Percentiles rank a stretch among this genome's conserved stretches.
Conservation (phyloP, 1,140 invertebrate species). For the Drosophila ohnishii region DNA sequence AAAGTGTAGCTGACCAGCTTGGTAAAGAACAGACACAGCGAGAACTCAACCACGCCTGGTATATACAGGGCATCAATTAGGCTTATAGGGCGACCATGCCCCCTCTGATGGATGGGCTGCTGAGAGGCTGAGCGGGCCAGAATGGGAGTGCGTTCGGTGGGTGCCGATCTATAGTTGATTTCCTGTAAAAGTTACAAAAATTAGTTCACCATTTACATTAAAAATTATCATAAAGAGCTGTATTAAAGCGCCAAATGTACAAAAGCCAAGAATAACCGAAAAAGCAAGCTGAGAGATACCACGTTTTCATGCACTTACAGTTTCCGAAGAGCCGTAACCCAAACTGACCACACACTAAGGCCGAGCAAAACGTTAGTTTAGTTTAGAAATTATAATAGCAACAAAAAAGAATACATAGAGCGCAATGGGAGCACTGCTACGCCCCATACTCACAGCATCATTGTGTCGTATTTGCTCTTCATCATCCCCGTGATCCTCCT, state of each 20-base stretch:
- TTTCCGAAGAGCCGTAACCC: constrained; percentile 35
- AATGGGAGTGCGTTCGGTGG: constrained; percentile 83
- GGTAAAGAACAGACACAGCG: constrained; percentile 97
- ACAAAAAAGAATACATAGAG: constrained; percentile 6
- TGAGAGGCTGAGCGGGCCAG: constrained; percentile 45
- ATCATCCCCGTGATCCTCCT: constrained; percentile 49
- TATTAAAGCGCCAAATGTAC: constrained; percentile 20
- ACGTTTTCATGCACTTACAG: constrained; percentile 57
- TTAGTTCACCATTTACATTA: neutral
- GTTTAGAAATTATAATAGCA: constrained; percentile 34
- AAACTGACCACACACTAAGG: constrained; percentile 41
- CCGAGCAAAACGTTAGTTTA: constrained; percentile 16
- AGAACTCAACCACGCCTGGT: constrained; percentile 97
- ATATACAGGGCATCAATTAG: constrained; percentile 91
- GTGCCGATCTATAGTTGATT: constrained; percentile 78
- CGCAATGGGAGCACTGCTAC: neutral
- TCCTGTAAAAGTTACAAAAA: constrained; percentile 70
- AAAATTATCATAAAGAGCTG: neutral
- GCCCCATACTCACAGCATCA: constrained; percentile 63
- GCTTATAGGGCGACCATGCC: constrained; percentile 88
- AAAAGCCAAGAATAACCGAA: constrained; percentile 14
- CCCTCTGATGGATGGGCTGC: neutral
- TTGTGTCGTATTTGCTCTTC: constrained; percentile 50
- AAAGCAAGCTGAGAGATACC: constrained; percentile 4
- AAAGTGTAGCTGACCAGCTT: constrained; percentile 99